phyloP scores from a whole-genome alignment of 35 echinoderm and acorn worm species.

The Amphiura filiformis region DNA sequence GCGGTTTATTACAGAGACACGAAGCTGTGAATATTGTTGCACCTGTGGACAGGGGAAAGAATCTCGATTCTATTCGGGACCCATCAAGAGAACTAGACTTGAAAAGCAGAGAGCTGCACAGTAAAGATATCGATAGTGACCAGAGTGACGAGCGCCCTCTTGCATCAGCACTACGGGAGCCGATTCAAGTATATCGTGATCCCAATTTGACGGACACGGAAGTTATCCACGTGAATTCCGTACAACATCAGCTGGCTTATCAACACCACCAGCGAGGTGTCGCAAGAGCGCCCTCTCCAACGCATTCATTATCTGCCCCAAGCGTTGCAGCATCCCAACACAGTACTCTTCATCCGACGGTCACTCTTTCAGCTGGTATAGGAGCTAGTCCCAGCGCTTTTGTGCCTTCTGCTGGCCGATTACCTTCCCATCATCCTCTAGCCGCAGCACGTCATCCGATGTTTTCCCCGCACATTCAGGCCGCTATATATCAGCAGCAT shows the following conservation, averaged over 20 bases:
- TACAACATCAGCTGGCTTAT: slow-evolving; percentile 74
- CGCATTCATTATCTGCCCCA: slow-evolving; percentile 37
- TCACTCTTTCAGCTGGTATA: slow-evolving; percentile 45
- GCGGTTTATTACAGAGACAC: neutral
- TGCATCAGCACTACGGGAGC: slow-evolving; percentile 23
- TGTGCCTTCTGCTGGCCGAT: slow-evolving; percentile 65
- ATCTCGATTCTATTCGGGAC: no score
- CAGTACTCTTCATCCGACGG: slow-evolving; percentile 59
- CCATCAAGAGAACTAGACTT: neutral
- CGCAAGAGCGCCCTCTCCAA: slow-evolving; percentile 43
- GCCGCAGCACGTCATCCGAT: slow-evolving; percentile 41
- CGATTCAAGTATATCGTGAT: slow-evolving; percentile 90
- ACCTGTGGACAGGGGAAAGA: no score
- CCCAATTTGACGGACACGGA: slow-evolving; percentile 78
- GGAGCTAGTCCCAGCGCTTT: slow-evolving; percentile 87
- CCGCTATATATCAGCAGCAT: slow-evolving; percentile 36
- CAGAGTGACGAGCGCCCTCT: neutral
- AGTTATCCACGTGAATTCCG: slow-evolving; percentile 90
- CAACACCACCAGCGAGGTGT: slow-evolving; percentile 19
- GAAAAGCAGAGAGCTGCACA: neutral
- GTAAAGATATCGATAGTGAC: neutral
- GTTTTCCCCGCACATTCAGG: slow-evolving; percentile 37
- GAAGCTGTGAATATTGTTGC: neutral
- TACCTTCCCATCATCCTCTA: slow-evolving; percentile 53
- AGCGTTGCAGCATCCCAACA: slow-evolving; percentile 55